These are phyloP conservation scores for Decapterus maruadsi DNA, from an alignment of 2,797 vertebrate species.

Conservation along the genomic window DNA sequence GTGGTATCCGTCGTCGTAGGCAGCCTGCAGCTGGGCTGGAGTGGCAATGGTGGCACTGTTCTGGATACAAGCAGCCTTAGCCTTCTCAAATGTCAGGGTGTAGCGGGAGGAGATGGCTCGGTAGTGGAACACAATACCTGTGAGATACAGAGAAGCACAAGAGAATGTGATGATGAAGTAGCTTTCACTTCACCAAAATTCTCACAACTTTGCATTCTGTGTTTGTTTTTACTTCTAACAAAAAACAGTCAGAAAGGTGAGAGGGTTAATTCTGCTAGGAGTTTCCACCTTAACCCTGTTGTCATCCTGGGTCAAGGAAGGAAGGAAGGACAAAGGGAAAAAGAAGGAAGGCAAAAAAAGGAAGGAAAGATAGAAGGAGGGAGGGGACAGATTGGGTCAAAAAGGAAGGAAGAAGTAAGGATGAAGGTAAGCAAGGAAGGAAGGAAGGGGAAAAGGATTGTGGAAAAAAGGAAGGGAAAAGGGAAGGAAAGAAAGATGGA, in stretches of 20 bases:
- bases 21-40: constrained; percentile 95
- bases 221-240: not conserved
- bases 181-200: not conserved
- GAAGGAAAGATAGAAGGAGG: no score
- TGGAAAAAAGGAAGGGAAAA: no score
- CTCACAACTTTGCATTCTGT: not conserved
- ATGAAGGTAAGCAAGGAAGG: no score
- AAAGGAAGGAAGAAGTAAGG: no score
- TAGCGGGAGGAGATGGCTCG: constrained; percentile 96
- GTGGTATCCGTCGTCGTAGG: constrained; percentile 96
- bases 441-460: no score
- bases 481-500: no score
- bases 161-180: not conserved
- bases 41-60: constrained; percentile 95
- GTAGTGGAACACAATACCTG: constrained; percentile 98
- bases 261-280: not conserved
- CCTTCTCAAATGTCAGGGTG: constrained; percentile 93
- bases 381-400: no score
- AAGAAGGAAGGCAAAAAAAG: no score
- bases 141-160: constrained; percentile 1
- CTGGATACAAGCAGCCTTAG: constrained; percentile 93
- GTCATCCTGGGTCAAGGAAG: no score
- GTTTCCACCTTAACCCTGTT: not conserved
- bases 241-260: not conserved
- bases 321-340: no score